Percentiles rank a stretch among this genome's conserved stretches.
Evolutionary conservation across 2,113 vertebrate species (phyloP).

Genomic region (Ailuropoda melanoleuca): DNA sequence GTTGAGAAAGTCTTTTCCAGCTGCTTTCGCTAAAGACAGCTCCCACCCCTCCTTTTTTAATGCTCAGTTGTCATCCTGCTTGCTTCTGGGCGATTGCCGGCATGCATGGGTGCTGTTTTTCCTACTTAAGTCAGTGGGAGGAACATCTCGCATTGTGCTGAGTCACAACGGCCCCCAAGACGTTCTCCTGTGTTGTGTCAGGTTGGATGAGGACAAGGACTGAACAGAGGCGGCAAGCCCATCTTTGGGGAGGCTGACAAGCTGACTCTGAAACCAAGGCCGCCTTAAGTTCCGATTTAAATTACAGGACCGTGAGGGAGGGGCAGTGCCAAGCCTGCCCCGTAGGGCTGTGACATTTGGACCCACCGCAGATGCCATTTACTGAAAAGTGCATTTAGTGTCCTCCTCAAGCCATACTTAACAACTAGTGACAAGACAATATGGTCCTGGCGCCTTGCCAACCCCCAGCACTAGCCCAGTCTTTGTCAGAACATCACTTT

Average conservation of each 20-base stretch:
- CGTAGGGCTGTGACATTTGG: rapidly evolving
- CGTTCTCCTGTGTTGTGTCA: rapidly evolving
- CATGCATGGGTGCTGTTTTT: neutral
- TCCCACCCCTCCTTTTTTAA: neutral
- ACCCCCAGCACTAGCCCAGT: neutral
- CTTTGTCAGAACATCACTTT: neutral
- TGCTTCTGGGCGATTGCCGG: neutral
- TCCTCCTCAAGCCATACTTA: conserved; percentile 7
- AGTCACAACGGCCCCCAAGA: neutral
- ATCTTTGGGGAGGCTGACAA: neutral
- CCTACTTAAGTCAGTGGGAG: neutral
- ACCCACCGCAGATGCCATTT: neutral
- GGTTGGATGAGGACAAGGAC: neutral
- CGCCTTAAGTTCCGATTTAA: neutral
- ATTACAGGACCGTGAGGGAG: neutral
- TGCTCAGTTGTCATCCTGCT: neutral
- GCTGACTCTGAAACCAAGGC: neutral
- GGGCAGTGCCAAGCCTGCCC: neutral
- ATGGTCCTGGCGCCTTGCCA: neutral
- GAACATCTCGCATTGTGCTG: neutral
- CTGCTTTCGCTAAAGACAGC: neutral
- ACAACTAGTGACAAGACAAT: conserved; percentile 50
- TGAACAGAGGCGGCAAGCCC: neutral
- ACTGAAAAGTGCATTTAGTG: neutral
- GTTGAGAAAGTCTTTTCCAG: neutral